Percentiles rank a stretch among this genome's conserved stretches.
Evolutionary conservation across 2,797 vertebrate genomes (phyloP).

Genomic region (Melanotaenia boesemani): DNA sequence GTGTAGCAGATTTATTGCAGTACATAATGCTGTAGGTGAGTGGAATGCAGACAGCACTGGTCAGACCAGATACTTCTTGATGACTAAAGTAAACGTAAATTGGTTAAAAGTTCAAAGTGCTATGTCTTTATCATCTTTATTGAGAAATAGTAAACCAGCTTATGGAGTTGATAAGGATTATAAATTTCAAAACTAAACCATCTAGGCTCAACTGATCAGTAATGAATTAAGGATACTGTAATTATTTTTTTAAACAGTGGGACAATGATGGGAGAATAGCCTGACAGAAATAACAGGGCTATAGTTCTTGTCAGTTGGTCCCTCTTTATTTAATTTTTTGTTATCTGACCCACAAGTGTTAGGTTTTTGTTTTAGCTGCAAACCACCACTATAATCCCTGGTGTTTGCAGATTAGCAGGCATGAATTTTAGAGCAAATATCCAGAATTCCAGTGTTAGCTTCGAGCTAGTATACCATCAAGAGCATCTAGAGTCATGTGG

Average conservation of each 20-base stretch:
- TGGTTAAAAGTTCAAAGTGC: neutral
- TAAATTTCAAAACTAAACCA: neutral
- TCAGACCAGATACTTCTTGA: conserved; percentile 37
- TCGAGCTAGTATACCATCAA: too few species aligned
- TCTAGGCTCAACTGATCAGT: neutral
- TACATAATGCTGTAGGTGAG: conserved; percentile 1
- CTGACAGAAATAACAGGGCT: too few species aligned
- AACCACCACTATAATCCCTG: too few species aligned
- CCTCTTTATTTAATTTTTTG: too few species aligned
- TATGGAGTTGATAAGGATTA: neutral
- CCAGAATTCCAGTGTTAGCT: too few species aligned
- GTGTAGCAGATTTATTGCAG: conserved; percentile 44
- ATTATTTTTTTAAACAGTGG: neutral
- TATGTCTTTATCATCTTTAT: neutral
- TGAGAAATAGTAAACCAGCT: neutral
- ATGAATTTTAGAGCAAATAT: too few species aligned
- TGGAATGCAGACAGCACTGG: conserved; percentile 50
- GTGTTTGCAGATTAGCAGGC: too few species aligned
- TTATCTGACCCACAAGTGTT: too few species aligned
- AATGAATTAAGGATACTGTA: neutral
- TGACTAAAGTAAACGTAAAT: neutral
- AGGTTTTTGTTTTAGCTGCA: too few species aligned
- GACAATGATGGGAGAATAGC: neutral
- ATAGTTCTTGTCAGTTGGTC: too few species aligned
- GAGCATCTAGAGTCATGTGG: too few species aligned